Percentiles rank a stretch among this genome's conserved stretches.
phyloP scores from a whole-genome alignment of 92 coral and sea anemone species.

The Metridium senile region DNA sequence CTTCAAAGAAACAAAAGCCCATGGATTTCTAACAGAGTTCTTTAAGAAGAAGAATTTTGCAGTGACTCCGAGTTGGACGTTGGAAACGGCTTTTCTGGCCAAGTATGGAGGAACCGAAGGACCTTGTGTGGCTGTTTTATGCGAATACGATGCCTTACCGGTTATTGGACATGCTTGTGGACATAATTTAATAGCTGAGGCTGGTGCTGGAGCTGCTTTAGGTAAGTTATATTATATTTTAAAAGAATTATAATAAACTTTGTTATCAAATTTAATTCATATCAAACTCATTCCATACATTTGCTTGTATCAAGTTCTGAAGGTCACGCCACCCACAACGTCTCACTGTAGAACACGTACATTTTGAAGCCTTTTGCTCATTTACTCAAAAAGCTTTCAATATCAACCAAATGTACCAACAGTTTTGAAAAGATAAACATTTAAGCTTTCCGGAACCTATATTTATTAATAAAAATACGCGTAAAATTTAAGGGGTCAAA shows the following conservation, averaged over 20 bases:
- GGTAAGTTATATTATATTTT: slow-evolving; percentile 36
- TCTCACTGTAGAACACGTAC: too few relatives aligned
- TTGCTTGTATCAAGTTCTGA: too few relatives aligned
- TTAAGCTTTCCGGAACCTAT: too few relatives aligned
- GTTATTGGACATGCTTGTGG: slow-evolving; percentile 92
- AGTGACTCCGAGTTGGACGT: slow-evolving; percentile 53
- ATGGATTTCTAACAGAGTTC: slow-evolving; percentile 60
- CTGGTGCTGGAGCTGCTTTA: slow-evolving; percentile 81
- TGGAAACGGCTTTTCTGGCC: slow-evolving; percentile 76
- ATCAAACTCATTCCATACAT: neutral
- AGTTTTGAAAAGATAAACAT: too few relatives aligned
- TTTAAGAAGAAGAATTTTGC: slow-evolving; percentile 66
- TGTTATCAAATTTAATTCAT: neutral
- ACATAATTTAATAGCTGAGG: slow-evolving; percentile 86
- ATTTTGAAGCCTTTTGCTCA: too few relatives aligned
- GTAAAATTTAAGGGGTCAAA: too few relatives aligned
- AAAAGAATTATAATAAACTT: neutral
- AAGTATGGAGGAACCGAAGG: slow-evolving; percentile 51
- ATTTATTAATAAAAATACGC: too few relatives aligned
- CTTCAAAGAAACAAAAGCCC: slow-evolving; percentile 62
- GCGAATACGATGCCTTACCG: slow-evolving; percentile 92
- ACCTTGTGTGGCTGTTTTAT: slow-evolving; percentile 71
- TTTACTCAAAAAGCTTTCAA: too few relatives aligned
- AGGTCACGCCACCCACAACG: neutral
- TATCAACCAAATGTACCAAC: too few relatives aligned